Evolutionary conservation across 2,797 vertebrate species (phyloP).

Genomic region (Micropoecilia bifurca): DNA sequence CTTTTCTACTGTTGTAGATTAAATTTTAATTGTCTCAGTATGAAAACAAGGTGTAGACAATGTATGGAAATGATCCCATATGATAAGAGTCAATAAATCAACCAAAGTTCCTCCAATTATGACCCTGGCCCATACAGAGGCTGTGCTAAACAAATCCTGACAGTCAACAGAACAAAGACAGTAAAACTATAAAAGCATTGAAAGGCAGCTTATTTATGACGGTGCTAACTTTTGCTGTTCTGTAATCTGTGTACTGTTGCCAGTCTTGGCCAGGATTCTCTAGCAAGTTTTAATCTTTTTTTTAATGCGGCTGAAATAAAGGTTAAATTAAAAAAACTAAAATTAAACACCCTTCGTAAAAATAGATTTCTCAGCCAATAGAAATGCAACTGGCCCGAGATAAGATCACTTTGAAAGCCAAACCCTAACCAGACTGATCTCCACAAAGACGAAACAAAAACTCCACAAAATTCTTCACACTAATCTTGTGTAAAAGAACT

Average conservation of each 20-base stretch:
- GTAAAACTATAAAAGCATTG: not conserved
- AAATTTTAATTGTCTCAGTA: not conserved
- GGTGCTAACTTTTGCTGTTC: no score
- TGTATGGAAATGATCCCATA: not conserved
- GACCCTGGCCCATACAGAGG: not conserved
- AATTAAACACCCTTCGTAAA: not conserved
- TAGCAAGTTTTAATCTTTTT: no score
- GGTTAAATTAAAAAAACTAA: no score
- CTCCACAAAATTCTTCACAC: not conserved
- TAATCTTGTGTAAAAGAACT: not conserved
- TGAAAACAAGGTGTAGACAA: not conserved
- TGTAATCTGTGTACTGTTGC: no score
- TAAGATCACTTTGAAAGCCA: not conserved
- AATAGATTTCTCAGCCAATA: not conserved
- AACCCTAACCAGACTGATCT: not conserved
- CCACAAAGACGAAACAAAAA: not conserved
- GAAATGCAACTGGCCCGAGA: not conserved
- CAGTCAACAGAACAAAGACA: not conserved
- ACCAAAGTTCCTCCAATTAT: not conserved
- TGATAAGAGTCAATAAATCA: not conserved
- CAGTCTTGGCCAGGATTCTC: no score
- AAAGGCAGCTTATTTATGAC: not conserved
- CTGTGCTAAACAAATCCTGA: not conserved
- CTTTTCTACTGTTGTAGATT: not conserved
- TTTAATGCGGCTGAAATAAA: no score